These are phyloP conservation scores for Heliothis peltigera DNA, from an alignment of 2,888 invertebrate genomes.

Conservation along the genomic window DNA sequence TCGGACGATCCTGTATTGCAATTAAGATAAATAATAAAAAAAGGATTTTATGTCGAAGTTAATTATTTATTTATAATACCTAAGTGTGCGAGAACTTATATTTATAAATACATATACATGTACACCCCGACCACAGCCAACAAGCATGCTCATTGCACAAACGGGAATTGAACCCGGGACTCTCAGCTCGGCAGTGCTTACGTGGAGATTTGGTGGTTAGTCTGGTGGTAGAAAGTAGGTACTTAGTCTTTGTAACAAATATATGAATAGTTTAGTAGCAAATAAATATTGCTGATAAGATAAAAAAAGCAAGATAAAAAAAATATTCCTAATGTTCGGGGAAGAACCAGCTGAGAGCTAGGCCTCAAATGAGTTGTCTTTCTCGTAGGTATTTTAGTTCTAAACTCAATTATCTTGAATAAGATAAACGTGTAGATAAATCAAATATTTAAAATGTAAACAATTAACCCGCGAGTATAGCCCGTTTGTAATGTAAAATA, in stretches of 20 bases:
- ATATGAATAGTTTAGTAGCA: neutral
- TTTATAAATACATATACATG: no score
- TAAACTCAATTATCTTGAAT: no score
- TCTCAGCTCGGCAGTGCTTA: no score
- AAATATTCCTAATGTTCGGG: neutral
- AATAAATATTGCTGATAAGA: neutral
- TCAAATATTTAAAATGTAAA: no score
- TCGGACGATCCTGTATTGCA: slow-evolving; percentile 5
- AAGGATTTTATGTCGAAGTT: slow-evolving; percentile 5
- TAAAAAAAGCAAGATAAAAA: neutral
- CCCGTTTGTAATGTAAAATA: no score
- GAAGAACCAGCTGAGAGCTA: neutral
- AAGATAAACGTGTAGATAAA: no score
- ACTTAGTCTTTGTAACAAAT: neutral
- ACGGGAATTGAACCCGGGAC: no score
- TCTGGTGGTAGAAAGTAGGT: neutral
- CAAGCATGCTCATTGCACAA: no score
- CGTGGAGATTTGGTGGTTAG: no score
- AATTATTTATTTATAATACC: slow-evolving; percentile 6
- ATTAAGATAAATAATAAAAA: slow-evolving; percentile 30
- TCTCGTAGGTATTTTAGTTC: no score
- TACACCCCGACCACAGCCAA: no score
- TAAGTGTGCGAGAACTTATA: slow-evolving; percentile 4
- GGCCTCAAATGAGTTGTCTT: neutral
- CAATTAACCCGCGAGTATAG: no score